These are phyloP conservation scores for Latrodectus geometricus DNA, from an alignment of 1,140 invertebrate species.

Conservation along the genomic window DNA sequence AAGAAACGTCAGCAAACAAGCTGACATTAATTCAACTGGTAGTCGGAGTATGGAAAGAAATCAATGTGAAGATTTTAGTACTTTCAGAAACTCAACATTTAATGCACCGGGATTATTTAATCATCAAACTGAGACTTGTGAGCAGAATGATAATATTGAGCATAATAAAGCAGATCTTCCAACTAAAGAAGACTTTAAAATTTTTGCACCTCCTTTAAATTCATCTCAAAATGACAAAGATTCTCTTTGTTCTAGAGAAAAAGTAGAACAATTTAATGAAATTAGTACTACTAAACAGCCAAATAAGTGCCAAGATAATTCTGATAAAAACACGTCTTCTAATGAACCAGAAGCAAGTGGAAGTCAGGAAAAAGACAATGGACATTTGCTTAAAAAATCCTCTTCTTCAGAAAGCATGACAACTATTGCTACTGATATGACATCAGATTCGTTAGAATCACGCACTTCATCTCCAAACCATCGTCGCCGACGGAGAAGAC, in stretches of 20 bases:
- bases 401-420: conserved; percentile 43
- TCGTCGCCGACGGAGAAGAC: neutral
- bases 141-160: neutral
- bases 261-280: neutral
- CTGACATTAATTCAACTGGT: conserved; percentile 19
- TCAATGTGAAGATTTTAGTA: conserved; percentile 48
- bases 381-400: conserved; percentile 25
- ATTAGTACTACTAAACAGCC: neutral
- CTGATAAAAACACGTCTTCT: neutral
- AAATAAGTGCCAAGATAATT: conserved; percentile 38
- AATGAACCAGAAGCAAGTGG: neutral
- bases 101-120: conserved; percentile 29
- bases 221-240: too few species aligned
- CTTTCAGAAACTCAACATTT: conserved; percentile 47
- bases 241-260: neutral
- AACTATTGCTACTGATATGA: conserved; percentile 52
- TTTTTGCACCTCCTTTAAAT: neutral
- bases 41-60: conserved; percentile 39
- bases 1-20: conserved; percentile 6
- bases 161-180: neutral
- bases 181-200: neutral
- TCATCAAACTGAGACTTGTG: neutral
- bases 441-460: conserved; percentile 49
- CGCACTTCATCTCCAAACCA: conserved; percentile 23
- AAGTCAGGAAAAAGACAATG: neutral